These are phyloP conservation scores for Apotomis betuletana DNA, from an alignment of 2,888 invertebrate species.

Conservation along the genomic window DNA sequence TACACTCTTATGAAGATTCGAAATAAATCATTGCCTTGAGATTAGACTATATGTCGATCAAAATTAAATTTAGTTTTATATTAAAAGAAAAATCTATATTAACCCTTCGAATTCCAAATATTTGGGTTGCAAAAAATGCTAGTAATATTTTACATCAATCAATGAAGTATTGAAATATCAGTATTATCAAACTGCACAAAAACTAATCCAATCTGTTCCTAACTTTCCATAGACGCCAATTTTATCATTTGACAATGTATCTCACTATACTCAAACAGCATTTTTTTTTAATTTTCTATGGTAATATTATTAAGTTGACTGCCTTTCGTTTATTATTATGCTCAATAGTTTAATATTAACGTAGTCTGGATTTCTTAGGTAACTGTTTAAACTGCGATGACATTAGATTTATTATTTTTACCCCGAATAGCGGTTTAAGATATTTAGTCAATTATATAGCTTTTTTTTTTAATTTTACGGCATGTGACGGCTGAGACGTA, in stretches of 20 bases:
- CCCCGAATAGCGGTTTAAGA: conserved; percentile 73
- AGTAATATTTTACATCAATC: not conserved
- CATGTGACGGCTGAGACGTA: conserved; percentile 62
- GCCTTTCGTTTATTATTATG: conserved; percentile 78
- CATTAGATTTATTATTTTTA: conserved; percentile 68
- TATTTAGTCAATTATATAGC: conserved; percentile 83
- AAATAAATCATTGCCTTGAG: not conserved
- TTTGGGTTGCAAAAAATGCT: not conserved
- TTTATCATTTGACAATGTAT: conserved; percentile 65
- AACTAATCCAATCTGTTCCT: conserved; percentile 1
- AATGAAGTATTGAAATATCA: conserved; percentile 16
- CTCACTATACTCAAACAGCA: conserved; percentile 77
- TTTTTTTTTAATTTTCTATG: conserved; percentile 63
- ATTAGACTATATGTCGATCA: not conserved
- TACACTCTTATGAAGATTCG: not conserved
- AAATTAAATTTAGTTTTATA: too few relatives aligned
- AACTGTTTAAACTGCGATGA: conserved; percentile 57
- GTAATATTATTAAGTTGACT: conserved; percentile 73
- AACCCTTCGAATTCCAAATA: not conserved
- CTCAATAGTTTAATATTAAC: conserved; percentile 76
- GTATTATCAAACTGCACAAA: conserved; percentile 8
- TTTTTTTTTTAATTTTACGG: conserved; percentile 65
- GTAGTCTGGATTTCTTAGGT: conserved; percentile 61
- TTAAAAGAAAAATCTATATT: not conserved
- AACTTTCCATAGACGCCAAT: conserved; percentile 37